These are phyloP conservation scores for Cartodere bifasciata DNA, from an alignment of 2,888 invertebrate genomes.

Conservation along the genomic window DNA sequence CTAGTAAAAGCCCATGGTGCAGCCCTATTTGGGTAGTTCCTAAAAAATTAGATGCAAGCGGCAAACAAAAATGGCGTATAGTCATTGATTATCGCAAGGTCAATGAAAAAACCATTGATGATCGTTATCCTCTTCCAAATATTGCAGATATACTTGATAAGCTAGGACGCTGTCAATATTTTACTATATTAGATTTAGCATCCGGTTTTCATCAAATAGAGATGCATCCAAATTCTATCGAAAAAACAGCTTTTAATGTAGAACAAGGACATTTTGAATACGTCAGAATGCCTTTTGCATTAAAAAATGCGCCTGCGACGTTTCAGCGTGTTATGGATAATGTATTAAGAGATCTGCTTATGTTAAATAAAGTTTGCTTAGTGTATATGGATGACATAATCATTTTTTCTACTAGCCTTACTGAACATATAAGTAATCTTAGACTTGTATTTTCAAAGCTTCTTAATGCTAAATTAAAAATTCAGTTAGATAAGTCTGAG, in stretches of 20 bases:
- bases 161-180: constrained; percentile 15
- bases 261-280: constrained; percentile 16
- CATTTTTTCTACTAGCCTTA: constrained; percentile 7
- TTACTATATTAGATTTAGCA: constrained; percentile 15
- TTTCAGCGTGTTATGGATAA: constrained; percentile 17
- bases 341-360: constrained; percentile 11
- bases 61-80: constrained; percentile 23
- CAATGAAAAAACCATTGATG: constrained; percentile 22
- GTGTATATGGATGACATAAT: constrained; percentile 17
- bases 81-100: constrained; percentile 23
- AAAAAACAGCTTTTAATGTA: constrained; percentile 22
- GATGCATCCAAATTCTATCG: constrained; percentile 16
- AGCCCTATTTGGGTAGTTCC: constrained; percentile 27
- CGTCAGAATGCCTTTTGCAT: constrained; percentile 17
- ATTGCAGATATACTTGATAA: constrained; percentile 15
- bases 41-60: constrained; percentile 24
- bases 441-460: neutral
- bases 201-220: constrained; percentile 18
- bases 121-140: constrained; percentile 17
- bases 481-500: constrained; percentile 1
- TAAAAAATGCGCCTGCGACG: constrained; percentile 17
- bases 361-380: constrained; percentile 12
- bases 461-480: neutral
- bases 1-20: constrained; percentile 23
- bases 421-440: constrained; percentile 7